A percentile compares a stretch with the other conserved stretches of the same genome.
Evolutionary conservation across 2,888 invertebrate species (phyloP).

Genomic region (Parnassius smintheus): DNA sequence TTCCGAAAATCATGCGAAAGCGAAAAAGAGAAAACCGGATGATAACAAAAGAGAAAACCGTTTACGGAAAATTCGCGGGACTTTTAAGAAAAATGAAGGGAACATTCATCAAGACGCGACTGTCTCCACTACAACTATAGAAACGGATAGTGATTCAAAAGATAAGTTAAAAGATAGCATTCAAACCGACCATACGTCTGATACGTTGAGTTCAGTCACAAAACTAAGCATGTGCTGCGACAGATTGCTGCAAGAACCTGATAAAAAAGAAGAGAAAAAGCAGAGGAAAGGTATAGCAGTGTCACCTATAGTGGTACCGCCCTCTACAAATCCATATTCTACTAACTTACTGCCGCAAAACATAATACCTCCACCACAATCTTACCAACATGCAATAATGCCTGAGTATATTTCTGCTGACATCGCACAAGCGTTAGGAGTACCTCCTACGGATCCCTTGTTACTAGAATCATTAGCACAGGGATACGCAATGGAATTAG

Average conservation of each 20-base stretch:
- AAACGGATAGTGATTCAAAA: conserved; percentile 46
- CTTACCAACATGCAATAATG: conserved; percentile 49
- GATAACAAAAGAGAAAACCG: conserved; percentile 63
- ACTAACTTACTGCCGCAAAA: conserved; percentile 22
- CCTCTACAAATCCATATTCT: conserved; percentile 31
- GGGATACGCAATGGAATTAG: conserved; percentile 84
- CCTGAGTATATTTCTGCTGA: conserved; percentile 69
- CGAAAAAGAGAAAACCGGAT: conserved; percentile 49
- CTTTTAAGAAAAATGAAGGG: conserved; percentile 56
- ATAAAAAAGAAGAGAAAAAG: conserved; percentile 36
- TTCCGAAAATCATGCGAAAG: conserved; percentile 39
- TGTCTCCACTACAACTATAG: conserved; percentile 79
- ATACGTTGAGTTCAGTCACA: conserved; percentile 52
- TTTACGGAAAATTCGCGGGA: conserved; percentile 70
- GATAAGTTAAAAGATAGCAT: conserved; percentile 4
- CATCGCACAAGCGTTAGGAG: conserved; percentile 71
- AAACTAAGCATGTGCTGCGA: conserved; percentile 66
- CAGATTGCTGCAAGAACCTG: conserved; percentile 55
- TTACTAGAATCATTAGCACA: conserved; percentile 75
- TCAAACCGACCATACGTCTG: conserved; percentile 6
- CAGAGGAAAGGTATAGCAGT: conserved; percentile 21
- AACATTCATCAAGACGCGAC: conserved; percentile 78
- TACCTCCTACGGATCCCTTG: conserved; percentile 70
- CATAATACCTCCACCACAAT: conserved; percentile 16
- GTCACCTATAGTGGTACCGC: conserved; percentile 30